Evolutionary conservation across 2,113 vertebrate species (phyloP).

Genomic region (Lycaon pictus): DNA sequence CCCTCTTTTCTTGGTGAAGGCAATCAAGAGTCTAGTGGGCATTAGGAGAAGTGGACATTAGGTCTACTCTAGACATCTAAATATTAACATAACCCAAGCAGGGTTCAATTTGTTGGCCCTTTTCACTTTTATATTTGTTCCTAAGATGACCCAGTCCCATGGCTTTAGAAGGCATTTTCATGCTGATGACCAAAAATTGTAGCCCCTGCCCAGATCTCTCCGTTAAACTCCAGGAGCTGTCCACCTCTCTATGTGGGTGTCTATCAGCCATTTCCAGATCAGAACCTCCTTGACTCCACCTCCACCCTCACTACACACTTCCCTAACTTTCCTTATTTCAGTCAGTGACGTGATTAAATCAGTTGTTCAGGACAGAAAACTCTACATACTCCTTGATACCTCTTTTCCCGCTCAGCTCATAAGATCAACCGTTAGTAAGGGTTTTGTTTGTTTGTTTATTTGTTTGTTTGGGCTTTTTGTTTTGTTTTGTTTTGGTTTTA

Average conservation of each 20-base stretch:
- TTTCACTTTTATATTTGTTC: constrained; percentile 16
- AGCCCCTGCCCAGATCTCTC: not conserved
- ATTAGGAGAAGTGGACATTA: not conserved
- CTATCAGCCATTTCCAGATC: not conserved
- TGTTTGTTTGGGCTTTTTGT: not conserved
- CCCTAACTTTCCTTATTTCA: constrained; percentile 51
- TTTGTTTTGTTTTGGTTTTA: not conserved
- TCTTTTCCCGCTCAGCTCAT: not conserved
- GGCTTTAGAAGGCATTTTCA: not conserved
- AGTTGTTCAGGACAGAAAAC: not conserved
- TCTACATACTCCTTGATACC: not conserved
- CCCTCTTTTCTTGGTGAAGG: constrained; percentile 16
- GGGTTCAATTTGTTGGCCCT: not conserved
- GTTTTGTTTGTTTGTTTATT: not conserved
- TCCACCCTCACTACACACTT: not conserved
- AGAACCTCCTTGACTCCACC: not conserved
- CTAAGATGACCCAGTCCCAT: not conserved
- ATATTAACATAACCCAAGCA: not conserved
- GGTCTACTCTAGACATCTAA: not conserved
- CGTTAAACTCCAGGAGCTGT: not conserved
- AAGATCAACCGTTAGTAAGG: constrained; percentile 11
- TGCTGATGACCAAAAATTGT: not conserved
- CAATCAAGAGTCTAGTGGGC: not conserved
- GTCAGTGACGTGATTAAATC: not conserved
- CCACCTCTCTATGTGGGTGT: not conserved